A percentile compares a stretch with the other conserved stretches of the same genome.
These are phyloP conservation scores for Halichoeres trimaculatus DNA, from an alignment of 2,113 vertebrate species.

Conservation along the genomic window DNA sequence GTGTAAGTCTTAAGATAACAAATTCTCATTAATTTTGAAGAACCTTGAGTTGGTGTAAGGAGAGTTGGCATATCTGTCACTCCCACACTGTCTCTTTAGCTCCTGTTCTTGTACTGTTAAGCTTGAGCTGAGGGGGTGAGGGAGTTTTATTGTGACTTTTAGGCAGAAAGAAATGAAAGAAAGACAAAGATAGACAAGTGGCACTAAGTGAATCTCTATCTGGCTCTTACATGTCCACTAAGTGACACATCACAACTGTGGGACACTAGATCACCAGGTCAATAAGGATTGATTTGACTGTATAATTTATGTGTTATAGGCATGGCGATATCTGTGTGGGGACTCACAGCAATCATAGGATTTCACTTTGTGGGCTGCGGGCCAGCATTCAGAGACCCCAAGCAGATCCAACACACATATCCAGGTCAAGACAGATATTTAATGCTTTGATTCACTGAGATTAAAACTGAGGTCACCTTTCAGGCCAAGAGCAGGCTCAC, in stretches of 20 bases:
- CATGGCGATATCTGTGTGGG: slow-evolving; percentile 58
- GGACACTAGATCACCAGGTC: slow-evolving; percentile 12
- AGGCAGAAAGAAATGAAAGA: neutral
- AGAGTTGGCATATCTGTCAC: neutral
- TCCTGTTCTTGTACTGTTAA: neutral
- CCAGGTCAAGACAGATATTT: slow-evolving; percentile 60
- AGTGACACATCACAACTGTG: neutral
- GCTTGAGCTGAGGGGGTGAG: too few species aligned
- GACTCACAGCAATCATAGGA: slow-evolving; percentile 45
- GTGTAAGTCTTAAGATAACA: too few species aligned
- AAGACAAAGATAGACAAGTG: neutral
- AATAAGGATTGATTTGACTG: slow-evolving; percentile 51
- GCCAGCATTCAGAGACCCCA: slow-evolving; percentile 51
- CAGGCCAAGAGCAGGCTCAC: neutral
- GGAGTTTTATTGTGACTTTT: too few species aligned
- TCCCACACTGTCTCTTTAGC: neutral
- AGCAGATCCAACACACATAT: slow-evolving; percentile 50
- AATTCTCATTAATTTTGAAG: too few species aligned
- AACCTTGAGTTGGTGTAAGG: too few species aligned
- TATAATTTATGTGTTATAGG: slow-evolving; percentile 63
- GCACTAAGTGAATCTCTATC: neutral
- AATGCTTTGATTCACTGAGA: slow-evolving; percentile 42
- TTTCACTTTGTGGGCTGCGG: slow-evolving; percentile 63
- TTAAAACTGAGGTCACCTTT: slow-evolving; percentile 11
- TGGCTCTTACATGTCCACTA: neutral